Evolutionary conservation across 2,797 vertebrate genomes (phyloP), one percentile per base, ranked within the genome.

Genomic region (Notoglanidium macrostoma): DNA sequence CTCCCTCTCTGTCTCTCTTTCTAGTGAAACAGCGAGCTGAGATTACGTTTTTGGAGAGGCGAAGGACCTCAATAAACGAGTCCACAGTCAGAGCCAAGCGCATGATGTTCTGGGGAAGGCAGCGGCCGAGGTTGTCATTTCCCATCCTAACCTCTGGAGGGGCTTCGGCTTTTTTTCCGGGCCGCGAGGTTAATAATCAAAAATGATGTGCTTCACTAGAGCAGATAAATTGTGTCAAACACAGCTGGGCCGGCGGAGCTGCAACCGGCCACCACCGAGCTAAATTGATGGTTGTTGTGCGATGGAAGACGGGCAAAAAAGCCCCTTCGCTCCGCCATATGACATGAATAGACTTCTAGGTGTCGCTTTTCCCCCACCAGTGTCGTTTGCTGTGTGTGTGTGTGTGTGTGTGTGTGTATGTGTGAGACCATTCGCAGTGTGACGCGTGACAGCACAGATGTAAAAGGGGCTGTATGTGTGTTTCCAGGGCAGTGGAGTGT

Each of bases 121-220:
- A 93, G 92, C 93, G 94, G 73, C 89, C 74, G 84, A 94, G 92
- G 91, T 94, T 96, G 95, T 96, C 94, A 96, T 96, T 95, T 95
- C 93, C 93, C 91, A 91, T 93, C 92, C 92, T 94, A 93, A 94
- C 93, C 93, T 94, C 94, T 94, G 93, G 88, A 86, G 88, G 90
- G 87, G 85, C 82, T 83, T 89, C 9, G 57, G 40, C 35, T 92
- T 85, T 83, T 84, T 82, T 85, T 57, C 29, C n/a, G 44, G 92
- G 91, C 91, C 88, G 92, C 91, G 92, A 93, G 94, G 91, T 94
- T 94, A 95, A 95, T 95, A 94, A 94, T 94, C 95, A 96, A 96
- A 95, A 93, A 93, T 94, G 91, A 91, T 94, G 83, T 93, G 92
- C 93, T 95, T 95, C 94, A 92, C 89, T 95, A 94, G 94, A 94